Evolutionary conservation across 2,888 invertebrate genomes (phyloP), one percentile per base, ranked within the genome.

Genomic region (Eupithecia inturbata): DNA sequence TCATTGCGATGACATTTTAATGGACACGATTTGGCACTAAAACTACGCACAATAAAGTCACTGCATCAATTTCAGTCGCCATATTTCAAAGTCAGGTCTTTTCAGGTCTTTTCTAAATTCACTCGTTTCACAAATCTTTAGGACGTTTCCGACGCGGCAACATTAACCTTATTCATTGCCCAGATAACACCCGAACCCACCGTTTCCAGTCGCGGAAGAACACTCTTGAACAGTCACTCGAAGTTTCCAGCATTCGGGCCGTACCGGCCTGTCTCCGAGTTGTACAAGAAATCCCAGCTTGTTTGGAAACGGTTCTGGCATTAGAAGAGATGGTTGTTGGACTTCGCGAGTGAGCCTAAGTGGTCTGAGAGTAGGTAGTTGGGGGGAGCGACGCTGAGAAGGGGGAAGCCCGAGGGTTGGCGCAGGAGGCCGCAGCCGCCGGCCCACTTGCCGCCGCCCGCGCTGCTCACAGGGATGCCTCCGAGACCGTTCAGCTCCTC

Each of bases 321-420:
- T 95, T 96, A 96, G 92, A 96, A 96, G 88, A 96, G 93, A 90
- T 96, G 96, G 89, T 96, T 96, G 88, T 96, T 96, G 80, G 95
- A 92, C 85, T 95, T 95, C 71, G 95, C 93, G 76, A 95, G 93
- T 22, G 95, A 95, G 79, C 96, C 96, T 78, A 96, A 92, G 82
- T 96, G 96, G 86, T 96, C 96, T 33, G 96, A 95, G 72, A 96
- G 92, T 63, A 96, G 92, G 84, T 96, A 96, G 82, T 95, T 95
- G 77, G 95, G 95, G 12, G 95, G 95, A 57, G 95, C 95, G 60
- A 95, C 95, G 63, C 95, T 95, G 67, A 96, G 91, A 68, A 95
- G 91, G 79, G 94, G 96, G 91, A 95, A 96, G 84, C 95, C 96
- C 63, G 95, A 95, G 78, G 93, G 95, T 90, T 95, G 92, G 87